These are phyloP conservation scores for Anthonomus grandis DNA, from an alignment of 1,140 invertebrate genomes.

Conservation along the genomic window DNA sequence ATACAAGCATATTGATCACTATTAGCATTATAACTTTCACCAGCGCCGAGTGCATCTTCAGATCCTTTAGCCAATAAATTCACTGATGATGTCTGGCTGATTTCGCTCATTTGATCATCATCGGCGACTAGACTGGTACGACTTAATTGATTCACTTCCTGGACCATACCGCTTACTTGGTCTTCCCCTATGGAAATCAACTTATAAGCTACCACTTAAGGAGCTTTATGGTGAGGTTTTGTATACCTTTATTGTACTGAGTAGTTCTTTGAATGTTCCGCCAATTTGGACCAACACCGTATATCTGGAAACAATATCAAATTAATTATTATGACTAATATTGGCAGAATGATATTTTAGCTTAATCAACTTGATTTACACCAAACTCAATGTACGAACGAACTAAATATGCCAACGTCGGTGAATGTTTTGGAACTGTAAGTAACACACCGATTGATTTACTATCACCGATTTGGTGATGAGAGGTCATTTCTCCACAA, in stretches of 20 bases:
- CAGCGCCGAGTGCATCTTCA: not conserved
- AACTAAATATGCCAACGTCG: no score
- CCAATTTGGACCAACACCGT: constrained; percentile 43
- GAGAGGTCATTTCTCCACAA: no score
- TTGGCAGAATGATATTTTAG: no score
- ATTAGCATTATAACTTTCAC: constrained; percentile 1
- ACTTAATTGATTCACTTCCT: not conserved
- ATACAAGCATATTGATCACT: constrained; percentile 31
- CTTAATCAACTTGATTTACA: no score
- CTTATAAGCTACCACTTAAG: not conserved
- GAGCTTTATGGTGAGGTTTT: not conserved
- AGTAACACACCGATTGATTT: no score
- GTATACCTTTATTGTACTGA: constrained; percentile 7
- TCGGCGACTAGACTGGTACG: not conserved
- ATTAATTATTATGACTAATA: no score
- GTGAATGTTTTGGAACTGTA: no score
- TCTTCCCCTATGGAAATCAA: no score
- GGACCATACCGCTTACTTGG: no score
- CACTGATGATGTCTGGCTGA: not conserved
- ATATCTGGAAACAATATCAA: no score
- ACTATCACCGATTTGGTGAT: no score
- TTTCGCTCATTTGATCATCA: constrained; percentile 7
- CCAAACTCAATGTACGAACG: no score
- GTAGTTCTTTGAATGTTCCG: constrained; percentile 32
- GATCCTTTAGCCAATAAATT: not conserved